Percentiles rank a stretch among this genome's conserved stretches.
These are phyloP conservation scores for Metallyticus violacea DNA, from an alignment of 2,888 invertebrate genomes.

Conservation along the genomic window DNA sequence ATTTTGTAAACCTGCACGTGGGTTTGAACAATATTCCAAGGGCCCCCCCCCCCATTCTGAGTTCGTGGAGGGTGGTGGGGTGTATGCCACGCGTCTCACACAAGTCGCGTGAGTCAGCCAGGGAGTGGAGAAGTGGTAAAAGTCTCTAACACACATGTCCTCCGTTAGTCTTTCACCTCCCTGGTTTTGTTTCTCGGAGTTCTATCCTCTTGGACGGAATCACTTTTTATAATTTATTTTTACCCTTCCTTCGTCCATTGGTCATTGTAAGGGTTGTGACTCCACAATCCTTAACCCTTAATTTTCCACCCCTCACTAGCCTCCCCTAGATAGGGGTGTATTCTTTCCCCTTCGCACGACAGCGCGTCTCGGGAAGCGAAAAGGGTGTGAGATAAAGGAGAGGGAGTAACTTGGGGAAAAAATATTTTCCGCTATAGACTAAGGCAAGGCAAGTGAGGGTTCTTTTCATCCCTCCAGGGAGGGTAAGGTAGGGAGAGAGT, in stretches of 20 bases:
- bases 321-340: neutral
- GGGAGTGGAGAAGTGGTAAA: neutral
- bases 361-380: neutral
- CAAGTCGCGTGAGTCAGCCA: neutral
- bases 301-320: neutral
- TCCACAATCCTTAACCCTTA: neutral
- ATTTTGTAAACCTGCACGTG: neutral
- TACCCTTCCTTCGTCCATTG: neutral
- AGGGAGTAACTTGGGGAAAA: slow-evolving; percentile 14
- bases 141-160: neutral
- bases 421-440: slow-evolving; percentile 22
- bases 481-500: slow-evolving; percentile 24
- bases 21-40: neutral
- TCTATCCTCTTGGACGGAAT: neutral
- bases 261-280: neutral
- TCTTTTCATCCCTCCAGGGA: slow-evolving; percentile 28
- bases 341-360: slow-evolving; percentile 8
- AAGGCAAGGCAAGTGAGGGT: slow-evolving; percentile 27
- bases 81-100: neutral
- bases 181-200: neutral
- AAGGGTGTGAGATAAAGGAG: slow-evolving; percentile 9
- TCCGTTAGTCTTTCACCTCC: too few relatives aligned
- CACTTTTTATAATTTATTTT: neutral
- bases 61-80: neutral
- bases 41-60: neutral